phyloP scores from a whole-genome alignment of 2,888 invertebrate genomes.

The Tanypteryx hageni region DNA sequence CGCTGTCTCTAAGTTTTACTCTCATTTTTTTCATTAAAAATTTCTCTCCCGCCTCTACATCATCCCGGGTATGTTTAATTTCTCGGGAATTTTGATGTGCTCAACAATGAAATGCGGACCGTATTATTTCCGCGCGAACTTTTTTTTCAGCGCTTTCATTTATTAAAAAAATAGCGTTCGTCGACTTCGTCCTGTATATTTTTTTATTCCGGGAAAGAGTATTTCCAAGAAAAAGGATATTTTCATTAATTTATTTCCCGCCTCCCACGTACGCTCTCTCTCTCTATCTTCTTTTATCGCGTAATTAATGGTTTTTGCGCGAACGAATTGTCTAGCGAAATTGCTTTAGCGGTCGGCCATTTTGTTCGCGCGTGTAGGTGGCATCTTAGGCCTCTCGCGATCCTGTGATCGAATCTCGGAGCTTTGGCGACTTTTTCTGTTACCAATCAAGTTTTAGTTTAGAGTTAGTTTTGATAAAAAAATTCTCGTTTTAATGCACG shows the following conservation, averaged over 20 bases:
- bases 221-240: not conserved
- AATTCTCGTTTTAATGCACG: too few relatives aligned
- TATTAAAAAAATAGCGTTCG: conserved; percentile 6
- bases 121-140: conserved; percentile 27
- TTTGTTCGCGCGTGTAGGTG: not conserved
- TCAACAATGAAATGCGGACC: conserved; percentile 30
- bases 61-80: conserved; percentile 41
- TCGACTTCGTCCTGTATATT: not conserved
- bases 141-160: conserved; percentile 46
- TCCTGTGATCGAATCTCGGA: too few relatives aligned
- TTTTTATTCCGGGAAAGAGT: not conserved
- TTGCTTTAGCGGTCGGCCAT: not conserved
- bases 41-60: not conserved
- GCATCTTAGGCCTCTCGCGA: too few relatives aligned
- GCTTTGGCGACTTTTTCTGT: too few relatives aligned
- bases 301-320: conserved; percentile 39
- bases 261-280: not conserved
- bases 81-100: conserved; percentile 52
- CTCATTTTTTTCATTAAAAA: conserved; percentile 39
- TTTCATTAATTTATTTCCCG: conserved; percentile 42
- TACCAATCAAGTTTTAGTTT: too few relatives aligned
- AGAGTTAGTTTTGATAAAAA: too few relatives aligned
- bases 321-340: conserved; percentile 1
- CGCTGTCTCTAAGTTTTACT: not conserved
- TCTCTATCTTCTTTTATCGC: not conserved